Evolutionary conservation across 2,888 invertebrate species (phyloP).

Genomic region (Reticulitermes lucifugus): DNA sequence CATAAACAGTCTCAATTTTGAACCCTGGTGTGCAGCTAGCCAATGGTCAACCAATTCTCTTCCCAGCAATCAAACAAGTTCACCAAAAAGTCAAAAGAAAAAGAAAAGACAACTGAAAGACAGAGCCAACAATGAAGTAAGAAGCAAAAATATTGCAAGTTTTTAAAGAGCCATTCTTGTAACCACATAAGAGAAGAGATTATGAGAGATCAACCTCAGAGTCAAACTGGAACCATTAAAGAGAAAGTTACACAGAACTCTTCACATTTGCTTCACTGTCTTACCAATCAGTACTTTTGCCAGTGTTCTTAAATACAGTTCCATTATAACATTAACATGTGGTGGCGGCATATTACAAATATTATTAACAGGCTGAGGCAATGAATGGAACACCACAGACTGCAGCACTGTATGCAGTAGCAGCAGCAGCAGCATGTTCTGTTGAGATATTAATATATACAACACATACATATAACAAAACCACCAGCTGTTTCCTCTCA

Average conservation of each 20-base stretch:
- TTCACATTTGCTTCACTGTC: conserved; percentile 10
- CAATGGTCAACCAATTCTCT: neutral
- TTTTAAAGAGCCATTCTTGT: neutral
- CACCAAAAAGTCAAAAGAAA: neutral
- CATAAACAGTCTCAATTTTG: neutral
- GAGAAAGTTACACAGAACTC: conserved; percentile 17
- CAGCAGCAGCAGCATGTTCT: conserved; percentile 26
- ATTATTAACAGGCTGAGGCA: conserved; percentile 23
- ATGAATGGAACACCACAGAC: conserved; percentile 32
- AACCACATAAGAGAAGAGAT: neutral
- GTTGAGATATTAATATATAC: conserved; percentile 42
- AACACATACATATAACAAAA: conserved; percentile 42
- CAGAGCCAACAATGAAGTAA: neutral
- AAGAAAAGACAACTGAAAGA: conserved; percentile 11
- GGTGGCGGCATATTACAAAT: conserved; percentile 26
- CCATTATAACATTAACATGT: conserved; percentile 34
- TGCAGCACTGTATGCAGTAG: conserved; percentile 39
- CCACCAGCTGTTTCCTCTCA: conserved; percentile 19
- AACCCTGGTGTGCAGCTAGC: neutral
- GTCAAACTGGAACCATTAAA: conserved; percentile 3
- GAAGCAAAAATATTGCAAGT: neutral
- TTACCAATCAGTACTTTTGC: conserved; percentile 21
- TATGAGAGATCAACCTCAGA: conserved; percentile 2
- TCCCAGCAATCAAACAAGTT: neutral
- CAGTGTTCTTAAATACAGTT: conserved; percentile 26